Evolutionary conservation across 2,888 invertebrate genomes (phyloP), one percentile per base, ranked within the genome.

Genomic region (Ophioninae sp.): DNA sequence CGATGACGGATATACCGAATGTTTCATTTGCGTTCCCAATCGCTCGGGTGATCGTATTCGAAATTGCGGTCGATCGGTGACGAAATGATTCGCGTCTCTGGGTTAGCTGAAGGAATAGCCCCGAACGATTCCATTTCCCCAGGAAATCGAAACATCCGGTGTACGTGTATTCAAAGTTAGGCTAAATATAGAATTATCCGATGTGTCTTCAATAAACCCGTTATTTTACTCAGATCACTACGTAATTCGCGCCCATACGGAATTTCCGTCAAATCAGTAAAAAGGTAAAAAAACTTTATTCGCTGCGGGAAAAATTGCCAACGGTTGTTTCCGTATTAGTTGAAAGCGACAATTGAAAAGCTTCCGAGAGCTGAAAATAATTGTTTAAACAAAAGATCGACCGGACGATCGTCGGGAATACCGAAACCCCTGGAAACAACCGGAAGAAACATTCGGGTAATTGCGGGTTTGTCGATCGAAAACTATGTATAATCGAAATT

Each of bases 71-170:
- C 41, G 6, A 41, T 20, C 13, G 8, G 63, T 51, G 30, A 51
- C 17, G 51, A 51, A 3, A 51, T 17, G 2, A 51, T 51, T 51
- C 51, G 51, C 13, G 51, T 17, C 51, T 51, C 17, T 17, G 51
- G 13, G 51, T 6, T 17, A 17, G 51, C 17, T 6, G 17, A 10
- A 17, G 13, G 13, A 10, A 51, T 51, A 51, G 51, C 17, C 13
- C 51, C 13, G 51, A 51, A 17, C 17, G 17, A 51, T 13, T 51
- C 51, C 13, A 51, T 51, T 51, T 51, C 51, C 8, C 8, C 2
- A 7, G 5, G 23, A 63, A 73, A 73, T 63, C 63, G 63, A 73
- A 44, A 63, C 44, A 63, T 63, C 73, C 73, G 63, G 61, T 73
- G 63, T 8, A 41, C 44, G 41, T 44, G 44, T 39, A 63, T n/a